Percentiles rank a stretch among this genome's conserved stretches.
Conservation (phyloP, 2,797 vertebrate genomes). For the Sardinella longiceps region DNA sequence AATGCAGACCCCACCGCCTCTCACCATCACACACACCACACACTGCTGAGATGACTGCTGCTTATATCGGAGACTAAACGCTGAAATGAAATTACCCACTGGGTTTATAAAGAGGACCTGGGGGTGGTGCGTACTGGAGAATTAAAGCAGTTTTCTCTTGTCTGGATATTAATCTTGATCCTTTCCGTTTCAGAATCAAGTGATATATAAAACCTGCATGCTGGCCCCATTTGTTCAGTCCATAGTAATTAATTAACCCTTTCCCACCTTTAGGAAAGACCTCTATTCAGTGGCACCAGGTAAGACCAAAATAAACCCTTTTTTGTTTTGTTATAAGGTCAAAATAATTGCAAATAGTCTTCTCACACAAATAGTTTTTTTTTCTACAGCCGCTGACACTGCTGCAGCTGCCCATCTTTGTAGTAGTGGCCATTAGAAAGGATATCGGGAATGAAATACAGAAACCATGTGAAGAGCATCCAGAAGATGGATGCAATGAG, state of each 20-base stretch:
- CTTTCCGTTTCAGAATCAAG: not conserved
- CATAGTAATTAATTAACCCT: not conserved
- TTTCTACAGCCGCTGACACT: not conserved
- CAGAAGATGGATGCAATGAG: constrained; percentile 89
- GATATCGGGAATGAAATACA: constrained; percentile 95
- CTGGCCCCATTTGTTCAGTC: not conserved
- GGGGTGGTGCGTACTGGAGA: not conserved
- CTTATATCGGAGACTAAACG: not conserved
- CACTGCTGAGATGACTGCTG: not conserved
- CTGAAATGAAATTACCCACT: not conserved
- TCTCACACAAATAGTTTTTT: not conserved
- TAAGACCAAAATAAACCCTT: not conserved
- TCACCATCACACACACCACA: not conserved
- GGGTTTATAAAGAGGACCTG: not conserved
- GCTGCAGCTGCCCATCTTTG: too few relatives aligned
- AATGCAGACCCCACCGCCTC: not conserved
- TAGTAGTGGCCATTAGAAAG: constrained; percentile 63
- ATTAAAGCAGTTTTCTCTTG: not conserved
- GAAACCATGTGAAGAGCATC: constrained; percentile 89
- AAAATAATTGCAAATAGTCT: not conserved
- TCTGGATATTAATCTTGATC: not conserved
- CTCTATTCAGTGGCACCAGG: not conserved
- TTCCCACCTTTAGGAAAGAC: not conserved
- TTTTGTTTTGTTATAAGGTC: not conserved
- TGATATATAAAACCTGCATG: not conserved